Conservation (phyloP, 2,113 vertebrate genomes). For the Mastomys natalensis region DNA sequence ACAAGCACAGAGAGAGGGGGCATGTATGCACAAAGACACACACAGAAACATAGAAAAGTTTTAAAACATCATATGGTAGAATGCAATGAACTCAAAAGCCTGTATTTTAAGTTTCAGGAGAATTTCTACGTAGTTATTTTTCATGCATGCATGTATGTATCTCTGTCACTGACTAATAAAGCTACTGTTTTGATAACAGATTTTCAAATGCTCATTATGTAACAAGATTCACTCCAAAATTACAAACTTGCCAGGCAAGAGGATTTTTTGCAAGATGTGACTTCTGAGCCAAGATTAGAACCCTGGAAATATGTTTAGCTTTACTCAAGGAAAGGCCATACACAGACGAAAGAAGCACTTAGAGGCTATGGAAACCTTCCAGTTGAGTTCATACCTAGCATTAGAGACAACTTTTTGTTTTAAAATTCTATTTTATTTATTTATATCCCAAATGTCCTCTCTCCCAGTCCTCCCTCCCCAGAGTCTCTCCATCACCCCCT, state of each 20-base stretch:
- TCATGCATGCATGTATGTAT: too few relatives aligned
- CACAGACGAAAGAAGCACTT: neutral
- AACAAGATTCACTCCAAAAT: neutral
- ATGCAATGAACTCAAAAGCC: neutral
- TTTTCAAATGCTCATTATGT: neutral
- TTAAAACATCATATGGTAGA: neutral
- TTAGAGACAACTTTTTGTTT: too few relatives aligned
- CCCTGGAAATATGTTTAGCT: neutral
- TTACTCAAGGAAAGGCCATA: fast-evolving
- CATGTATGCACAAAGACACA: neutral
- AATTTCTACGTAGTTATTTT: neutral
- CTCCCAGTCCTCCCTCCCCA: too few relatives aligned
- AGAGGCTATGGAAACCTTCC: fast-evolving
- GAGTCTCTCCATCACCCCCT: too few relatives aligned
- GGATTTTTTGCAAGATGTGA: neutral
- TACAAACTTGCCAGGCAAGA: neutral
- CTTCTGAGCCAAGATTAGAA: neutral
- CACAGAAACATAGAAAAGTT: neutral
- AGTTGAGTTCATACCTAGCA: neutral
- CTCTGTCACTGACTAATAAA: neutral
- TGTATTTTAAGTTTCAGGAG: neutral
- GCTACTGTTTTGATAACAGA: neutral
- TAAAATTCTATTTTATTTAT: too few relatives aligned
- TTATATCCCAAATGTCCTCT: too few relatives aligned
- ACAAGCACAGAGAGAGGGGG: too few relatives aligned